A percentile compares a stretch with the other conserved stretches of the same genome.
Conservation (phyloP, 2,888 invertebrate genomes). For the Hybos culiciformis region DNA sequence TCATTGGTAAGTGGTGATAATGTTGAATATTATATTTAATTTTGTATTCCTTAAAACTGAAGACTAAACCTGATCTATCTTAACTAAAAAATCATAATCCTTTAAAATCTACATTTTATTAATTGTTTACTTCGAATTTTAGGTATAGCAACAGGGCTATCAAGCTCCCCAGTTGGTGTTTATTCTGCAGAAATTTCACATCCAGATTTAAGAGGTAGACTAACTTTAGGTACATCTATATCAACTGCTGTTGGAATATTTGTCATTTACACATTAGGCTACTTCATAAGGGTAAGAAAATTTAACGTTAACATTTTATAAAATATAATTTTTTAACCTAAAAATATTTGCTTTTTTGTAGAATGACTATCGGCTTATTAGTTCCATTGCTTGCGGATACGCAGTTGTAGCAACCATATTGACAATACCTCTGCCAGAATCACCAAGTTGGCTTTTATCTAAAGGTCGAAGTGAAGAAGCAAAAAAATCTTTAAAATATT, state of each 20-base stretch:
- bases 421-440: conserved; percentile 46
- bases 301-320: neutral
- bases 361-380: conserved; percentile 30
- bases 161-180: conserved; percentile 31
- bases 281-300: conserved; percentile 29
- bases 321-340: neutral
- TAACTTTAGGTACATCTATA: conserved; percentile 47
- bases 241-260: conserved; percentile 51
- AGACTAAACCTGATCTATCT: neutral
- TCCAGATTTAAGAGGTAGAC: conserved; percentile 48
- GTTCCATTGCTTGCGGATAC: conserved; percentile 26
- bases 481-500: conserved; percentile 43
- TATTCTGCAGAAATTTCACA: conserved; percentile 35
- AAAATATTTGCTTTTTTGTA: conserved; percentile 3
- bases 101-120: neutral
- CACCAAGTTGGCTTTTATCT: conserved; percentile 53
- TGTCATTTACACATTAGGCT: conserved; percentile 47
- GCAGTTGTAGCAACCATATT: conserved; percentile 31
- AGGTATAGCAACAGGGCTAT: conserved; percentile 30
- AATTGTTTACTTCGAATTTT: neutral
- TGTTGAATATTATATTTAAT: neutral
- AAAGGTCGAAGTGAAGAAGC: conserved; percentile 45
- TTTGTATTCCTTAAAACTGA: neutral
- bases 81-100: neutral
- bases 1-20: conserved; percentile 31